Evolutionary conservation across 2,113 vertebrate species (phyloP), one percentile per base, ranked within the genome.

Genomic region (Vulpes ferrilata): DNA sequence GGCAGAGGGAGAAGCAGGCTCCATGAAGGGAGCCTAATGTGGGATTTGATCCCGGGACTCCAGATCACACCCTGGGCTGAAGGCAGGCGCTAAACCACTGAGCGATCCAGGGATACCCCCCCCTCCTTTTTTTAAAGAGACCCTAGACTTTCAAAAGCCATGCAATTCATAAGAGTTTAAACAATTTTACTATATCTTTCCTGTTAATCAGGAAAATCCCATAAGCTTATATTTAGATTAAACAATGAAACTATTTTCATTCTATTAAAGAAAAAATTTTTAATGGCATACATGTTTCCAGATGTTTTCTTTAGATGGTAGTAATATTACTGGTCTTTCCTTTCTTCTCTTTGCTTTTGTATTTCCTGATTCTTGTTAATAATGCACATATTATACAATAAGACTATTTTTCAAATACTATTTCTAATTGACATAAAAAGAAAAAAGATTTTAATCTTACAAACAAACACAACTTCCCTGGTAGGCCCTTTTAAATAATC

Each of bases 301-400:
- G 69, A 60, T 62, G 53, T 71, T 92, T 71, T 80, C 62, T 90
- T 84, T 71, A 51, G 35, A 51, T 48, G 53, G 38, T 51, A 69
- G 53, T 23, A 71, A 91, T 19, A 30, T 2, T 79, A 20, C 82
- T 64, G 12, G 6, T 30, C 82, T 48, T 92, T 62, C 35, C 64
- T 82, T 57, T 88, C 85, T 82, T 43, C n/a, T 92, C 65, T 93
- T 82, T 57, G 23, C 12, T 27, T 83, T 88, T 96, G 4, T 51
- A 38, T 83, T 76, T 83, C 35, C 76, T 51, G 76, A 74, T 76
- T 96, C 43, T 74, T 83, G 9, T 59, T 17, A 93, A 57, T 60
- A 76, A 76, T 76, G 67, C 30, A 64, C 64, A 64, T 4, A 11
- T 59, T 76, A 57, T 2, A 76, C 7, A 76, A 60, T 32, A 43